Conservation (phyloP, 92 coral and sea anemone genomes). For the Paramuricea clavata region DNA sequence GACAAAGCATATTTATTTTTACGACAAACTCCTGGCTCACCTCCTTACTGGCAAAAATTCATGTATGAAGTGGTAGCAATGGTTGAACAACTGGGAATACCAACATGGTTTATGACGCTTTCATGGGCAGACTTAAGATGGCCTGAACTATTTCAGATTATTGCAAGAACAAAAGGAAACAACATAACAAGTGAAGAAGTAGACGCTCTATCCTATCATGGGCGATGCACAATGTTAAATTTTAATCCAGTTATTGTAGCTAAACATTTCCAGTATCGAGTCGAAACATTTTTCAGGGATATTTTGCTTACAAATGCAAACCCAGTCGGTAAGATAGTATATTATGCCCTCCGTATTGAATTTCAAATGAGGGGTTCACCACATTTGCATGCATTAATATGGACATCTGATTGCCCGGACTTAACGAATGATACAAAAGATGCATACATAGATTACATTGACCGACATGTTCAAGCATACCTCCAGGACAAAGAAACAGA, state of each 20-base stretch:
- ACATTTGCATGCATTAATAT: background rate
- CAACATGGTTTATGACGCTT: conserved; percentile 75
- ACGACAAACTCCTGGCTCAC: conserved; percentile 67
- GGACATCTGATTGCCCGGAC: conserved; percentile 25
- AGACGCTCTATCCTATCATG: conserved; percentile 69
- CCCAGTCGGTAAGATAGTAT: background rate
- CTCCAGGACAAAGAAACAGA: conserved; percentile 50
- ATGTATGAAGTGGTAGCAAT: conserved; percentile 48
- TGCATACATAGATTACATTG: conserved; percentile 40
- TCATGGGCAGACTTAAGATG: conserved; percentile 74
- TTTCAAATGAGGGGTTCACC: background rate
- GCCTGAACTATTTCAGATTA: conserved; percentile 56
- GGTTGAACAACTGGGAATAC: conserved; percentile 74
- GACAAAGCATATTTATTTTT: conserved; percentile 71
- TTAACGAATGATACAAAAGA: background rate
- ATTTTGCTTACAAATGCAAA: background rate
- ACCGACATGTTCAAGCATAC: conserved; percentile 64
- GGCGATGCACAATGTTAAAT: conserved; percentile 66
- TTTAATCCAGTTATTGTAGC: conserved; percentile 71
- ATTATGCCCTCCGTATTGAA: background rate
- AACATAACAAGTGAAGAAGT: conserved; percentile 60
- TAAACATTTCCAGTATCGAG: conserved; percentile 67
- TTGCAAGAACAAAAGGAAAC: conserved; percentile 44
- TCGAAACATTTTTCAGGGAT: background rate
- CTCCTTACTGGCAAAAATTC: conserved; percentile 41